Conservation (phyloP, 2,113 vertebrate genomes). For the Heterotilapia buettikoferi region DNA sequence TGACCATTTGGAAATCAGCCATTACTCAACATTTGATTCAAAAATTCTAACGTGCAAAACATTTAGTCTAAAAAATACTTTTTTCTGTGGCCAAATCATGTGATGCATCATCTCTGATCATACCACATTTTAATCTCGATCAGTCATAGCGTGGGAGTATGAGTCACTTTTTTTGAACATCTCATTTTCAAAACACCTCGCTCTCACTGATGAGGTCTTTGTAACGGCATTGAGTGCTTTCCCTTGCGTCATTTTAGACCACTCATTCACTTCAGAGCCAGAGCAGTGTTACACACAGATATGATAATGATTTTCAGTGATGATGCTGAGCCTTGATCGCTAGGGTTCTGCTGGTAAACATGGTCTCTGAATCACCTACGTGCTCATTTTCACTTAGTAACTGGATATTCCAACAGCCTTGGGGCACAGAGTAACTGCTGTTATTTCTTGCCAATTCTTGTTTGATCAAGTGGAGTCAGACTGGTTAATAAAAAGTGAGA, state of each 20-base stretch:
- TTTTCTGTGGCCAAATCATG: not conserved
- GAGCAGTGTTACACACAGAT: conserved; percentile 16
- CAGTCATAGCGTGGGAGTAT: conserved; percentile 6
- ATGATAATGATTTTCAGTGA: conserved; percentile 30
- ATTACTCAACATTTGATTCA: not conserved
- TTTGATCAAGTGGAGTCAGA: not conserved
- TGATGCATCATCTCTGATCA: conserved; percentile 13
- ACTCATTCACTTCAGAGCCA: conserved; percentile 32
- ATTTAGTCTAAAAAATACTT: conserved; percentile 1
- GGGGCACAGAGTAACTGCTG: not conserved
- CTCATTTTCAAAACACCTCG: conserved; percentile 14
- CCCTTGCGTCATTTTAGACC: conserved; percentile 18
- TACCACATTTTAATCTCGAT: conserved; percentile 31
- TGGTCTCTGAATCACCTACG: not conserved
- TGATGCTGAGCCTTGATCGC: conserved; percentile 21
- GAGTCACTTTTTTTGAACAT: conserved; percentile 8
- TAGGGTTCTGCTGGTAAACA: conserved; percentile 3
- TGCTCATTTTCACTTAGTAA: not conserved
- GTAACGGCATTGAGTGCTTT: not conserved
- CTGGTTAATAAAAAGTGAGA: not conserved
- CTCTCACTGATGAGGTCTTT: conserved; percentile 17
- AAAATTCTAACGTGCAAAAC: not conserved
- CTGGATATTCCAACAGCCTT: not conserved
- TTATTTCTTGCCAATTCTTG: not conserved
- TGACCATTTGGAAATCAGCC: not conserved